Evolutionary conservation across 2,113 vertebrate species (phyloP).

Genomic region (Brachyhypopomus occidentalis): DNA sequence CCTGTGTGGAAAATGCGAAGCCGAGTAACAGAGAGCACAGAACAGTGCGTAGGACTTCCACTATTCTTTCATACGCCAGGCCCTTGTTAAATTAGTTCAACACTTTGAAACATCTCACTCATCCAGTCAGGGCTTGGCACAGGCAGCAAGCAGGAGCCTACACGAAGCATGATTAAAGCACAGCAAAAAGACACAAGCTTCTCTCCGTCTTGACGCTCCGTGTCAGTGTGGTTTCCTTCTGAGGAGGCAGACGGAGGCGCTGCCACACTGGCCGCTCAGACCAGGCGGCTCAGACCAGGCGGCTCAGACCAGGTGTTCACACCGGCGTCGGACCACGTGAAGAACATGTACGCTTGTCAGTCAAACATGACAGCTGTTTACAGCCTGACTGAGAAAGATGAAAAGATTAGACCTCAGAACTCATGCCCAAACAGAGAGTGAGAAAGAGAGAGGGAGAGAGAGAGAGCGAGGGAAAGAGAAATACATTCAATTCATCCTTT

Average conservation of each 20-base stretch:
- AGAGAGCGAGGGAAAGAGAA: constrained; percentile 54
- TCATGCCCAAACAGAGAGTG: constrained; percentile 60
- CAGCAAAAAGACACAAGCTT: constrained; percentile 44
- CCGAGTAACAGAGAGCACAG: constrained; percentile 34
- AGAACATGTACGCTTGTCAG: constrained; percentile 69
- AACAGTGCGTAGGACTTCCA: constrained; percentile 41
- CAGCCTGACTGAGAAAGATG: constrained; percentile 70
- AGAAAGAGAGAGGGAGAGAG: background rate
- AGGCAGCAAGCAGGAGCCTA: constrained; percentile 31
- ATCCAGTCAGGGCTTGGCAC: constrained; percentile 38
- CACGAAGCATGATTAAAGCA: constrained; percentile 51
- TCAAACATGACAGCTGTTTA: constrained; percentile 80
- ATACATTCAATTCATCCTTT: constrained; percentile 36
- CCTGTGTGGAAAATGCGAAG: constrained; percentile 29
- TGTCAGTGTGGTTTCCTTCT: constrained; percentile 41
- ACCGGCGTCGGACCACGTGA: constrained; percentile 46
- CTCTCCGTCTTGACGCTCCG: constrained; percentile 14
- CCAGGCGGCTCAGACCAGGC: constrained; percentile 29
- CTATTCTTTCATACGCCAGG: constrained; percentile 33
- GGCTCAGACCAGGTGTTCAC: constrained; percentile 49
- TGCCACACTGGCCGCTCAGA: constrained; percentile 43
- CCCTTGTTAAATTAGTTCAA: constrained; percentile 41
- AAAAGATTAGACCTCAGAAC: constrained; percentile 68
- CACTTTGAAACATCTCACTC: constrained; percentile 46
- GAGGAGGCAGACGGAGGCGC: constrained; percentile 44